Evolutionary conservation across 2,113 vertebrate genomes (phyloP), one percentile per base, ranked within the genome.

Genomic region (Benitochromis conjunctus): DNA sequence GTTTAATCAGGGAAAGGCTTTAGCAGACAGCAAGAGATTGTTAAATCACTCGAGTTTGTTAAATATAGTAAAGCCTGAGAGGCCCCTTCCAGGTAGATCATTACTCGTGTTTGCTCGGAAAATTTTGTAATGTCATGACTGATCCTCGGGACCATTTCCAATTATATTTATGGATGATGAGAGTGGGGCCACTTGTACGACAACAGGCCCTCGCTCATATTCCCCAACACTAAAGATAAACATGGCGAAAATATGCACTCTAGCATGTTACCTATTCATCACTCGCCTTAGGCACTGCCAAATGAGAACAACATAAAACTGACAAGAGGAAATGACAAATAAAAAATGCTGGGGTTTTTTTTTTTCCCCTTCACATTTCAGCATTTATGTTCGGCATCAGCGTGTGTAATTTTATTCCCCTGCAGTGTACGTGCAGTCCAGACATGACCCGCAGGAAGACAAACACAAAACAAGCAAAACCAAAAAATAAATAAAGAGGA

Each of bases 261-360:
- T 34, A 18, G 69, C 9, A 4, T 55, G n/a, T 57, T 84, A 66
- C 79, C 84, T 79, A 29, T 69, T 89, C 56, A 87, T 93, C 86
- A 88, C 81, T 77, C 77, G n/a, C 29, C 60, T n/a, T 14, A 38
- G 87, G 79, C 85, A 10, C 21, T 8, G 46, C 69, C 13, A 26
- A 60, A 78, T 66, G 66, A 82, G 57, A 87, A 90, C 76, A 88
- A 90, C 69, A 81, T 80, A 56, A 82, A 82, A 74, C 69, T 57
- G 81, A 87, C 66, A 46, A 54, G 56, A 51, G 76, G 11, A 38
- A 83, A 66, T 69, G 83, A 86, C 62, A 66, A 62, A 31, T 69
- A 80, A 80, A 51, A 48, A 62, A 86, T 76, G 48, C 21, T 31
- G 13, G 31, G 1, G 0, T 12, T 21, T 64, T 64, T 38, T 34